A percentile compares a stretch with the other conserved stretches of the same genome.
Conservation (phyloP, 2,797 vertebrate species). For the Chloroceryle amazona region DNA sequence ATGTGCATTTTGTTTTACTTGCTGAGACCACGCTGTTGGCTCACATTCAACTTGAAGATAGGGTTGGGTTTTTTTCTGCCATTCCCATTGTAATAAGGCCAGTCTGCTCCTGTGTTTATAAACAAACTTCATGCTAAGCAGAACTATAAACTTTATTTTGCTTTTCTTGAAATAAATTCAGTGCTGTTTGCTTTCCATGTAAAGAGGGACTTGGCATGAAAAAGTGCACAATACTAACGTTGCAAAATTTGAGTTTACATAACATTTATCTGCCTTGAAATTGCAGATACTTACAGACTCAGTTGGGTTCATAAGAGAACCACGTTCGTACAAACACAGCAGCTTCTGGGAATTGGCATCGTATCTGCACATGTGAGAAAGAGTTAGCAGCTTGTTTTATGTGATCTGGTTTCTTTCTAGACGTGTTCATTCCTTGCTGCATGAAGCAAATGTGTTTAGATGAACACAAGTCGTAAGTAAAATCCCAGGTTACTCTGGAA, state of each 20-base stretch:
- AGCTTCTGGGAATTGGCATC: conserved; percentile 70
- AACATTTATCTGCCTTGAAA: conserved; percentile 32
- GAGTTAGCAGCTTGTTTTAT: conserved; percentile 63
- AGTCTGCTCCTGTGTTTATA: conserved; percentile 37
- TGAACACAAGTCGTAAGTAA: not conserved
- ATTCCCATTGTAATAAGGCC: conserved; percentile 1
- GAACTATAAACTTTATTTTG: conserved; percentile 33
- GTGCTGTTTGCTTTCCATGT: conserved; percentile 15
- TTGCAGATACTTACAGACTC: not conserved
- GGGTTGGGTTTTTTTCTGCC: not conserved
- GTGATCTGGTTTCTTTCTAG: conserved; percentile 64
- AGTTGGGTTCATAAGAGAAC: not conserved
- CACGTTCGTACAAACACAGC: not conserved
- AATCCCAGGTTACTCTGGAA: not conserved
- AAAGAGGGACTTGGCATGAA: not conserved
- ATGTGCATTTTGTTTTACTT: not conserved
- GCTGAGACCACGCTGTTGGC: not conserved
- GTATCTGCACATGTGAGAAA: conserved; percentile 64
- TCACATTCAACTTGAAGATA: not conserved
- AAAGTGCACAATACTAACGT: not conserved
- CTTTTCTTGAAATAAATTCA: not conserved
- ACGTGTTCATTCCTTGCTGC: conserved; percentile 12
- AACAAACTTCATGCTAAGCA: not conserved
- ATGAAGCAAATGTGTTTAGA: not conserved
- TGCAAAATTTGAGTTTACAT: conserved; percentile 15